Percentiles rank a stretch among this genome's conserved stretches.
Evolutionary conservation across 2,113 vertebrate species (phyloP).

Genomic region (Leptobrachium leishanense): DNA sequence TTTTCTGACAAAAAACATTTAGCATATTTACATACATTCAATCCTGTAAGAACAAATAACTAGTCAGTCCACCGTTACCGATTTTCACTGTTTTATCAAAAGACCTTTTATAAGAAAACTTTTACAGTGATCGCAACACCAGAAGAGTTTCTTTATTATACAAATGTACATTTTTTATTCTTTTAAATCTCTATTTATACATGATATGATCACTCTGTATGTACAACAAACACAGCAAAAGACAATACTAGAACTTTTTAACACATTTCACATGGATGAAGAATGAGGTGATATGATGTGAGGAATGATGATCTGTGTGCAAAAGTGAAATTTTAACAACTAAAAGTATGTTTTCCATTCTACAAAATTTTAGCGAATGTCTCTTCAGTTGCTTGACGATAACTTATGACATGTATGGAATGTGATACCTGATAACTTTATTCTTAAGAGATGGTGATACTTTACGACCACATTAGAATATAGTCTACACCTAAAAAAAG

Average conservation of each 20-base stretch:
- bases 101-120: slow-evolving; percentile 70
- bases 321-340: background rate
- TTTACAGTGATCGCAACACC: slow-evolving; percentile 69
- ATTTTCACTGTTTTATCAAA: slow-evolving; percentile 59
- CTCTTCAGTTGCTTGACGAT: background rate
- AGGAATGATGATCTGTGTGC: too few relatives aligned
- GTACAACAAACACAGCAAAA: slow-evolving; percentile 53
- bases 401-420: too few relatives aligned
- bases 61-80: slow-evolving; percentile 56
- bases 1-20: slow-evolving; percentile 58
- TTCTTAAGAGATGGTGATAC: too few relatives aligned
- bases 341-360: slow-evolving; percentile 19
- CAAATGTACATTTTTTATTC: slow-evolving; percentile 73
- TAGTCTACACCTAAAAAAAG: too few relatives aligned
- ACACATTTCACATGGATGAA: slow-evolving; percentile 29
- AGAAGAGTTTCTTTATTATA: slow-evolving; percentile 69
- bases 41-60: slow-evolving; percentile 68
- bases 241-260: slow-evolving; percentile 45
- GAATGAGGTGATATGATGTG: background rate
- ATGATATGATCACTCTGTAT: slow-evolving; percentile 56
- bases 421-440: too few relatives aligned
- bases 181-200: slow-evolving; percentile 64
- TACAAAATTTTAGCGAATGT: background rate
- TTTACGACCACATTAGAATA: too few relatives aligned
- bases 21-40: slow-evolving; percentile 81